These are phyloP conservation scores for Drosophila serrata DNA, from an alignment of 1,140 invertebrate species.

Conservation along the genomic window DNA sequence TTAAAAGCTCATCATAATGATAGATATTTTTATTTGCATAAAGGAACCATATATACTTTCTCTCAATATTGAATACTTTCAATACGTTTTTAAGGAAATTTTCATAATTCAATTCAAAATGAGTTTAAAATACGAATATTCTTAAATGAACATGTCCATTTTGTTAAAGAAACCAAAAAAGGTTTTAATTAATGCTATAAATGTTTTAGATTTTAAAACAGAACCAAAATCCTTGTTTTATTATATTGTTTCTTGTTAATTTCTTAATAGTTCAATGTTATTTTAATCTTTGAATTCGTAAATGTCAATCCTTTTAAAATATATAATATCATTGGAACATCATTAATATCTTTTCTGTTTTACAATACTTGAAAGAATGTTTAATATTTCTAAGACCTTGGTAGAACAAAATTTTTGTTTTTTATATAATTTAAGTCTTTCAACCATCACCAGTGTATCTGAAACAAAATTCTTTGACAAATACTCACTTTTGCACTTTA, in stretches of 20 bases:
- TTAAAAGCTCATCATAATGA: not conserved
- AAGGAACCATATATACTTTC: not conserved
- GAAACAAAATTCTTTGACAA: not conserved
- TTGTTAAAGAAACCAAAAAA: too few relatives aligned
- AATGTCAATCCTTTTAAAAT: not conserved
- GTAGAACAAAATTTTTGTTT: too few relatives aligned
- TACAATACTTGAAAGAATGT: not conserved
- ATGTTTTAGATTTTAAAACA: not conserved
- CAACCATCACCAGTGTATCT: not conserved
- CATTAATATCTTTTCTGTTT: not conserved
- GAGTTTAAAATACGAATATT: not conserved
- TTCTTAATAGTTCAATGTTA: not conserved
- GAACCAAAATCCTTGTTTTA: not conserved
- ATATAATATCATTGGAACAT: not conserved
- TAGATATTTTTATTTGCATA: not conserved
- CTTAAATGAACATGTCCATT: not conserved
- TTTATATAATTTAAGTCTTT: too few relatives aligned
- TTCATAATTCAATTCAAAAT: not conserved
- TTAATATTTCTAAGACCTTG: not conserved
- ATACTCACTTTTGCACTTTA: not conserved
- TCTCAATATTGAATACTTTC: not conserved
- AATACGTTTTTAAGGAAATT: too few relatives aligned
- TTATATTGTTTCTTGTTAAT: not conserved
- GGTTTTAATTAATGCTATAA: too few relatives aligned
- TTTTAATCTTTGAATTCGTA: not conserved